Percentiles rank a stretch among this genome's conserved stretches.
These are phyloP conservation scores for Sturnira hondurensis DNA, from an alignment of 2,113 vertebrate genomes.

Conservation along the genomic window DNA sequence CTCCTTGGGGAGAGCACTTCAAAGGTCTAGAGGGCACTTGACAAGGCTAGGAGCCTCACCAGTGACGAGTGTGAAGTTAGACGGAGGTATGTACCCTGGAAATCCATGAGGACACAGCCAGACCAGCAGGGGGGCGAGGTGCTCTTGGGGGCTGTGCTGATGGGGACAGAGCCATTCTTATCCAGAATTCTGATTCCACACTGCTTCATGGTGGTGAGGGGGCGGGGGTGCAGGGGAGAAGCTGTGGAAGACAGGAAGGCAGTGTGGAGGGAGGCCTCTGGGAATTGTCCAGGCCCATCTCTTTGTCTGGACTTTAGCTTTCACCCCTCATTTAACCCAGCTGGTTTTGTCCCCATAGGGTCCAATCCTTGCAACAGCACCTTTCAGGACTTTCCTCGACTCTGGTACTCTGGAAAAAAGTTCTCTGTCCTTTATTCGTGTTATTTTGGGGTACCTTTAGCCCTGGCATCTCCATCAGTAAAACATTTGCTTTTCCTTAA, in stretches of 20 bases:
- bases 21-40: background rate
- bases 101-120: background rate
- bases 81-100: background rate
- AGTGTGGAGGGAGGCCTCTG: fast-evolving
- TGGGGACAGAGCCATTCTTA: background rate
- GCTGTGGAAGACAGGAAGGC: background rate
- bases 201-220: background rate
- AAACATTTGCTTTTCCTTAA: background rate
- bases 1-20: background rate
- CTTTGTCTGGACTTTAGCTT: background rate
- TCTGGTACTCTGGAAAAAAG: background rate
- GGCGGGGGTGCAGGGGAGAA: background rate
- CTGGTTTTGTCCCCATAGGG: background rate
- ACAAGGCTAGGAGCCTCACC: background rate
- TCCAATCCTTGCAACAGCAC: background rate
- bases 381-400: background rate
- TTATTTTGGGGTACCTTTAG: background rate
- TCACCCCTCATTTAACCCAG: background rate
- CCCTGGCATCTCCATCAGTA: background rate
- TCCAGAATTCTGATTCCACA: background rate
- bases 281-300: background rate
- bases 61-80: background rate
- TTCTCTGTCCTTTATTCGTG: background rate
- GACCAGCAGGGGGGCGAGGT: background rate
- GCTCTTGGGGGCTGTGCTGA: background rate